phyloP scores from a whole-genome alignment of 37 sponge, comb jelly and placozoan species.

The Halichondria panicea region DNA sequence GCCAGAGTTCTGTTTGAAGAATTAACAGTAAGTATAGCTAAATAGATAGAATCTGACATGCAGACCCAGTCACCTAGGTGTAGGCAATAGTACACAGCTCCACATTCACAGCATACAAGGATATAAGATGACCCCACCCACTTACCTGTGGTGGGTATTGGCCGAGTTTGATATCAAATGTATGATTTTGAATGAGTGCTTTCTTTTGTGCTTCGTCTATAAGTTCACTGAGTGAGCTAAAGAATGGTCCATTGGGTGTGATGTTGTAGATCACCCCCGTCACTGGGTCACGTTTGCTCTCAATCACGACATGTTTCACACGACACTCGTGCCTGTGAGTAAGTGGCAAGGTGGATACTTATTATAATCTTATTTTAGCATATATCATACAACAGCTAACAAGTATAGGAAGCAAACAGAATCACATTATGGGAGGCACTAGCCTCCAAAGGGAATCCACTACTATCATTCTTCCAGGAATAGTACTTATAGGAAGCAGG shows the following conservation, averaged over 20 bases:
- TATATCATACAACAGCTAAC: neutral
- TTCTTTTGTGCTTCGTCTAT: constrained; percentile 64
- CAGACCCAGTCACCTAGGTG: neutral
- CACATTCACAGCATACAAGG: neutral
- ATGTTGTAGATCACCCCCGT: constrained; percentile 73
- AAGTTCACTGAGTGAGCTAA: constrained; percentile 59
- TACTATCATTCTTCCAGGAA: too few species aligned
- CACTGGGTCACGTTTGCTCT: constrained; percentile 64
- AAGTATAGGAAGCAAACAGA: neutral
- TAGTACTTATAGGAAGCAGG: too few species aligned
- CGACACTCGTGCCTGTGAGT: constrained; percentile 60
- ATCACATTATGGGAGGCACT: neutral
- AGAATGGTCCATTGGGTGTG: constrained; percentile 73
- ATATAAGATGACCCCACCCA: too few species aligned
- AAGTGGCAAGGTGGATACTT: neutral
- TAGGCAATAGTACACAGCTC: neutral
- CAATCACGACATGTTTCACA: constrained; percentile 77
- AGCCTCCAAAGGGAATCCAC: too few species aligned
- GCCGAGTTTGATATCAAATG: constrained; percentile 56
- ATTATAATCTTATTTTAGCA: neutral
- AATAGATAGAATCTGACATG: neutral
- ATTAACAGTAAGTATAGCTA: neutral
- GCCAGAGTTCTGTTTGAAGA: neutral
- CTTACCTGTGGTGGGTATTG: constrained; percentile 73
- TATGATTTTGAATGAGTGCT: constrained; percentile 73